Percentiles rank a stretch among this genome's conserved stretches.
phyloP scores from a whole-genome alignment of 2,797 vertebrate species.

The Phrynocephalus forsythii region DNA sequence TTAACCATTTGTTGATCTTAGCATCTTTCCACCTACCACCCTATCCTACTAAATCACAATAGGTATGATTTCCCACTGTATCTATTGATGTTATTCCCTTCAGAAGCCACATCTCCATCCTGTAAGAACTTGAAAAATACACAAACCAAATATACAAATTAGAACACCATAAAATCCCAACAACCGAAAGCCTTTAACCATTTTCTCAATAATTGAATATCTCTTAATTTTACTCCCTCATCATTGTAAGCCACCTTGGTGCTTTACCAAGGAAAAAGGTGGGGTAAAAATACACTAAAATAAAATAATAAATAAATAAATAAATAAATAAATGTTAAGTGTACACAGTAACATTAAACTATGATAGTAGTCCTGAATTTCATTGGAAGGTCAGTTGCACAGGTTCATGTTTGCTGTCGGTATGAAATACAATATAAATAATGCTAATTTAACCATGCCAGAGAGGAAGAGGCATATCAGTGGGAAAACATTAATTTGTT shows the following conservation, averaged over 20 bases:
- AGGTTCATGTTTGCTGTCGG: neutral
- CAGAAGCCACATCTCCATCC: neutral
- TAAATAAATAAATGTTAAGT: neutral
- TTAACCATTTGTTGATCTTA: no score
- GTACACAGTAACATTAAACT: neutral
- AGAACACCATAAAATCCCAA: neutral
- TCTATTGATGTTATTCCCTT: neutral
- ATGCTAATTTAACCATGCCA: neutral
- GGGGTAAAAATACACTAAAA: no score
- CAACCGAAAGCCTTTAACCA: neutral
- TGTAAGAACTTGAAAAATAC: neutral
- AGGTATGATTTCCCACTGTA: no score
- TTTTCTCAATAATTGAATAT: no score
- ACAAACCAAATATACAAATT: neutral
- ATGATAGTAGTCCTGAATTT: neutral
- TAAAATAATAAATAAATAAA: no score
- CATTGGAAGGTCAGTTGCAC: neutral
- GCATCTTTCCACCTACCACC: no score
- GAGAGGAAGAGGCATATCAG: neutral
- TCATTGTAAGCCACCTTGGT: no score
- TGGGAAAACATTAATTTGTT: no score
- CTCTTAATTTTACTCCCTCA: no score
- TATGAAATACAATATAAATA: neutral
- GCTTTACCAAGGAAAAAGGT: no score
- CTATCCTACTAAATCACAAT: no score